phyloP scores from a whole-genome alignment of 2,113 vertebrate species.

The Galeopterus variegatus region DNA sequence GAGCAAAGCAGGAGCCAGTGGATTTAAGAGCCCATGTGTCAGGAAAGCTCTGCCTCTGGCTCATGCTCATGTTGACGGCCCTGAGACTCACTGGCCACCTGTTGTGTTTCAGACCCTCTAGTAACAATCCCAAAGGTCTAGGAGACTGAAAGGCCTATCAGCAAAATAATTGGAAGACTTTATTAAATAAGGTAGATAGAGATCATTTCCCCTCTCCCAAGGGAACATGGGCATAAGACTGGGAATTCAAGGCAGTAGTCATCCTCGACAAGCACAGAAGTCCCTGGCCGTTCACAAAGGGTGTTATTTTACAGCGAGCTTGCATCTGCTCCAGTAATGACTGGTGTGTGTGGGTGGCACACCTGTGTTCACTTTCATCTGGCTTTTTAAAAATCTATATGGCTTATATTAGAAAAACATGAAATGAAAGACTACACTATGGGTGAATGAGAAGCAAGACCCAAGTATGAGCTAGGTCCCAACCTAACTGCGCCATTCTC shows the following conservation, averaged over 20 bases:
- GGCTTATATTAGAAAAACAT: not conserved
- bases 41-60: not conserved
- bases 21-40: fast-evolving
- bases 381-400: not conserved
- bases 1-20: not conserved
- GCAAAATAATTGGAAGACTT: not conserved
- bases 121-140: not conserved
- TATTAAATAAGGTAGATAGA: not conserved
- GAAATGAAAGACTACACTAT: not conserved
- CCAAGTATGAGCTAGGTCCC: not conserved
- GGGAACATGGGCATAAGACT: not conserved
- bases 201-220: not conserved
- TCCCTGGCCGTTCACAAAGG: not conserved
- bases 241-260: not conserved
- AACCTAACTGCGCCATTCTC: not conserved
- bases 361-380: slow-evolving; percentile 24
- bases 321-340: not conserved
- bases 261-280: not conserved
- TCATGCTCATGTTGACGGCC: fast-evolving
- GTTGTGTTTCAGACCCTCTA: not conserved
- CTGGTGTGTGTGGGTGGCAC: not conserved
- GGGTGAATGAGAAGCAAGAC: not conserved
- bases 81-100: not conserved
- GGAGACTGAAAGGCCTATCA: not conserved
- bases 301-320: not conserved